These are phyloP conservation scores for Octomys mimax DNA, from an alignment of 2,797 vertebrate species.

Conservation along the genomic window DNA sequence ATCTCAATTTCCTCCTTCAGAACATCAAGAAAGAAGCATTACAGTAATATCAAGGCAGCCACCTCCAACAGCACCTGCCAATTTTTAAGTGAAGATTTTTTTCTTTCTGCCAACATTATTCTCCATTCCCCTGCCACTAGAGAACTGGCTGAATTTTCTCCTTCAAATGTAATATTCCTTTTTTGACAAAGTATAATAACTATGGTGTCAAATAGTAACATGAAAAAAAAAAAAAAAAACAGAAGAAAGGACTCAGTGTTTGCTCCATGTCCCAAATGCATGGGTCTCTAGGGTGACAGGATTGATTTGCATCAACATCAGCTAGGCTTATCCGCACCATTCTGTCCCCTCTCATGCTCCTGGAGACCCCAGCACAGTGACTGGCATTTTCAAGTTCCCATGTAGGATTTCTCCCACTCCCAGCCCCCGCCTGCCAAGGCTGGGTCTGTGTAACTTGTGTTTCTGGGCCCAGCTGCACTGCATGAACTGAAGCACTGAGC, in stretches of 20 bases:
- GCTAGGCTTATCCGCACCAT: neutral
- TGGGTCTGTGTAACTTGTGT: neutral
- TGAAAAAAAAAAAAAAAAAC: conserved; percentile 46
- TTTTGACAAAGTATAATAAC: conserved; percentile 66
- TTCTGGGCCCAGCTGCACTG: neutral
- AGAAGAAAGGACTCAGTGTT: conserved; percentile 41
- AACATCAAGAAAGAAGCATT: conserved; percentile 56
- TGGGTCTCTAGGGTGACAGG: neutral
- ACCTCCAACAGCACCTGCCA: conserved; percentile 69
- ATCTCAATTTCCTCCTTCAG: conserved; percentile 58
- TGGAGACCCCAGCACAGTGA: neutral
- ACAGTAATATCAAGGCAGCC: neutral
- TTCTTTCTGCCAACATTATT: conserved; percentile 67
- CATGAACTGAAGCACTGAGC: neutral
- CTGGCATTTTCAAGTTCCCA: neutral
- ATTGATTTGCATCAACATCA: neutral
- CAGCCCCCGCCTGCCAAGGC: neutral
- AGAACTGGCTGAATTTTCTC: conserved; percentile 62
- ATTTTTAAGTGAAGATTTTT: conserved; percentile 48
- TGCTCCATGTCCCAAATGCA: neutral
- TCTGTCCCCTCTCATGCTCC: neutral
- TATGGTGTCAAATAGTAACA: conserved; percentile 49
- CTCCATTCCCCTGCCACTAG: conserved; percentile 56
- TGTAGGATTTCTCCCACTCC: neutral
- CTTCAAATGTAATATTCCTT: conserved; percentile 54